Conservation (phyloP, 1,140 invertebrate species). For the Bathynomus jamesi region DNA sequence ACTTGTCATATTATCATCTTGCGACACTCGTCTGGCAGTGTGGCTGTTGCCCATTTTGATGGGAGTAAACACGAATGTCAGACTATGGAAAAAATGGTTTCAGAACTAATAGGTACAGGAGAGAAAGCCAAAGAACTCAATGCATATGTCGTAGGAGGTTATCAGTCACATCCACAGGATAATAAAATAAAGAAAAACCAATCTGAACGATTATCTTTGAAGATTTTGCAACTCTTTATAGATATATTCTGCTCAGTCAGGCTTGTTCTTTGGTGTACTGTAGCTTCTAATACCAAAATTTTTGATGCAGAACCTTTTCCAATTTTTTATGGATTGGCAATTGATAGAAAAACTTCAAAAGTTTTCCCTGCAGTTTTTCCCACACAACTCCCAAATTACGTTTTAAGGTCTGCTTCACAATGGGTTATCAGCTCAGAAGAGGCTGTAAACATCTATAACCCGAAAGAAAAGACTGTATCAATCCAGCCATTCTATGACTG, state of each 20-base stretch:
- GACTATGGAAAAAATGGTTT: conserved; percentile 16
- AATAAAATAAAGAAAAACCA: conserved; percentile 15
- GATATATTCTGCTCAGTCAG: conserved; percentile 17
- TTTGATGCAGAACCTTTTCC: conserved; percentile 17
- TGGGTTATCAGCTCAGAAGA: conserved; percentile 11
- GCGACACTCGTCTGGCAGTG: conserved; percentile 17
- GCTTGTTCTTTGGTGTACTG: conserved; percentile 26
- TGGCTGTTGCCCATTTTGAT: conserved; percentile 37
- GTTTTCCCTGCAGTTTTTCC: conserved; percentile 31
- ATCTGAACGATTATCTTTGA: conserved; percentile 29
- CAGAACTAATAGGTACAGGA: conserved; percentile 18
- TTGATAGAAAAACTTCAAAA: conserved; percentile 13
- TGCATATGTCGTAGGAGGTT: conserved; percentile 35
- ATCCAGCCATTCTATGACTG: conserved; percentile 34
- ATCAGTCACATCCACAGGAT: conserved; percentile 12
- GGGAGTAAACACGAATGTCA: conserved; percentile 28
- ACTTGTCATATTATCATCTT: conserved; percentile 37
- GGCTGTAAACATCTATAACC: conserved; percentile 20
- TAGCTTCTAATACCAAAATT: conserved; percentile 24
- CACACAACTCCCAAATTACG: conserved; percentile 23
- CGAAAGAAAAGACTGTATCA: conserved; percentile 12
- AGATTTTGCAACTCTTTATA: conserved; percentile 29
- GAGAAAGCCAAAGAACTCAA: conserved; percentile 15
- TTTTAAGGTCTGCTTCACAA: conserved; percentile 28
- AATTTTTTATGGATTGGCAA: conserved; percentile 30